Conservation (phyloP, 2,888 invertebrate genomes). For the Cecidostiba fungosa region DNA sequence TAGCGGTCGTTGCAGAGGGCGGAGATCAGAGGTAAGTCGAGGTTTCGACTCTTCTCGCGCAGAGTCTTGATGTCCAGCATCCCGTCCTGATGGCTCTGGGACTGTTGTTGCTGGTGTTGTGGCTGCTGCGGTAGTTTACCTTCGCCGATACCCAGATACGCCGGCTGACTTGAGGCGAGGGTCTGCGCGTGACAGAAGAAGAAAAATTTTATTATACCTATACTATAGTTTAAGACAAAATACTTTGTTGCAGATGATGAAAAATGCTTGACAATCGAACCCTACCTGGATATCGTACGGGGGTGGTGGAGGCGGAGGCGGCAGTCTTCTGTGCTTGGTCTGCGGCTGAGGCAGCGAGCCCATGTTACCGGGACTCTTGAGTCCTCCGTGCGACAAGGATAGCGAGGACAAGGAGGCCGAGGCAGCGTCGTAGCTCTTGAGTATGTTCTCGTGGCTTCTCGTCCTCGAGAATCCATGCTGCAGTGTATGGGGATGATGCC, state of each 20-base stretch:
- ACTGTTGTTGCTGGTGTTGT: conserved; percentile 65
- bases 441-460: conserved; percentile 91
- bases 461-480: conserved; percentile 81
- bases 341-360: conserved; percentile 77
- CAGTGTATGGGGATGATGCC: conserved; percentile 67
- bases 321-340: conserved; percentile 81
- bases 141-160: conserved; percentile 62
- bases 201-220: not conserved
- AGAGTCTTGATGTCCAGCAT: conserved; percentile 90
- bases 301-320: conserved; percentile 83
- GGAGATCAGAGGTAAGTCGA: conserved; percentile 95
- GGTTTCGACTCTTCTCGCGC: conserved; percentile 93
- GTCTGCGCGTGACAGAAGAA: conserved; percentile 68
- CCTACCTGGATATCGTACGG: conserved; percentile 80
- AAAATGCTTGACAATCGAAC: not conserved
- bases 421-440: conserved; percentile 84
- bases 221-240: not conserved
- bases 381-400: conserved; percentile 74
- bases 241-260: not conserved
- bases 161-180: conserved; percentile 75
- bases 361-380: conserved; percentile 49
- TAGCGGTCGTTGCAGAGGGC: conserved; percentile 96
- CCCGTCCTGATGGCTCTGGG: conserved; percentile 71
- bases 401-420: conserved; percentile 71
- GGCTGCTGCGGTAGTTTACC: conserved; percentile 65